Percentiles rank a stretch among this genome's conserved stretches.
Conservation (phyloP, 30 jellyfish, hydroid and myxozoan species). For the Hydractinia echinata region DNA sequence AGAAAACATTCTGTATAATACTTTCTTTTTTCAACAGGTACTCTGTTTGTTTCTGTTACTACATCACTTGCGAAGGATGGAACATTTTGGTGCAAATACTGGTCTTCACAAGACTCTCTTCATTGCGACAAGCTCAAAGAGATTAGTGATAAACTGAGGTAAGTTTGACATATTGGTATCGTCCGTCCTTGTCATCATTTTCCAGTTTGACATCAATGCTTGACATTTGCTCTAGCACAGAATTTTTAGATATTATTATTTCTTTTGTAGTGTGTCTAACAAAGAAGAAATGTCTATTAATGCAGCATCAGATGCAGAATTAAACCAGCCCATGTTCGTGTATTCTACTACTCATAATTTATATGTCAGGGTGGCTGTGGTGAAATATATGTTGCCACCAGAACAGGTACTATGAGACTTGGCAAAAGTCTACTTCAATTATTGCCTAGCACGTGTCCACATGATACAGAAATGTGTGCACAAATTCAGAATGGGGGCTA, state of each 20-base stretch:
- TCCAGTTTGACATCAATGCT: background rate
- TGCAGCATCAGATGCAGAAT: background rate
- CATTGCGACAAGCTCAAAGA: background rate
- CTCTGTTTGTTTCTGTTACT: conserved; percentile 7
- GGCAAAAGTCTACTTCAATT: too few relatives aligned
- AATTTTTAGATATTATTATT: background rate
- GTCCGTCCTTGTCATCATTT: background rate
- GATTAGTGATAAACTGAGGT: conserved; percentile 17
- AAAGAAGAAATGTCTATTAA: background rate
- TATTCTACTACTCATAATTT: background rate
- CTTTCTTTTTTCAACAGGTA: background rate
- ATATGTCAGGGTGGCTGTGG: background rate
- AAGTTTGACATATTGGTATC: background rate
- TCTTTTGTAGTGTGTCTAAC: conserved; percentile 4
- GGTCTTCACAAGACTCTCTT: background rate
- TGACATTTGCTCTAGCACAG: background rate
- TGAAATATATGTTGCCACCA: background rate
- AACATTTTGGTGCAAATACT: conserved; percentile 15
- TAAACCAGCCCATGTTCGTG: background rate
- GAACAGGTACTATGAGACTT: conserved; percentile 6
- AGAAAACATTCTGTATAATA: background rate
- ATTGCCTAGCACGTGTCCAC: too few relatives aligned
- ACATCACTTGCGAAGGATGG: conserved; percentile 14
- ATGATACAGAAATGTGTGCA: too few relatives aligned
- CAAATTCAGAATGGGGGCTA: too few relatives aligned